Evolutionary conservation across 2,888 invertebrate genomes (phyloP).

Genomic region (Venusia cambrica): DNA sequence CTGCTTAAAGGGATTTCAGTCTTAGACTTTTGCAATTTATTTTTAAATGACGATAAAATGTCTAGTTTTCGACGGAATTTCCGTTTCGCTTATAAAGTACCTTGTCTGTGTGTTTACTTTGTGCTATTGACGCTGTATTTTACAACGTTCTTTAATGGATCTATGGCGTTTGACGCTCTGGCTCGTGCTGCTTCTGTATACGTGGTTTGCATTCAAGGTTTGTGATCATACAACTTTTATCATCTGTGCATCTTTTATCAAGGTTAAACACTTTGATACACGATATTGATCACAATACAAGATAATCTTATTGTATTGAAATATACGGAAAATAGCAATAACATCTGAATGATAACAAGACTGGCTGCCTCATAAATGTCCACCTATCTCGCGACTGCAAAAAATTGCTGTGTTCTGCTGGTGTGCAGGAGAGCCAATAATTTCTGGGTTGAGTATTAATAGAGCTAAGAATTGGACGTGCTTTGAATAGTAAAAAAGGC

Average conservation of each 20-base stretch:
- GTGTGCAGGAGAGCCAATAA: too few relatives aligned
- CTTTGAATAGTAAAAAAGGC: too few relatives aligned
- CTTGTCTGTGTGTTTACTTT: conserved; percentile 21
- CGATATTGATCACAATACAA: too few relatives aligned
- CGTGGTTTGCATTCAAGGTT: conserved; percentile 37
- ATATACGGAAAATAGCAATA: too few relatives aligned
- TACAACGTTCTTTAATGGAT: conserved; percentile 23
- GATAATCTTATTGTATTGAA: too few relatives aligned
- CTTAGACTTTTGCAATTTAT: conserved; percentile 31
- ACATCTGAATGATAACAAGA: too few relatives aligned
- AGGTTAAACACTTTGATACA: neutral
- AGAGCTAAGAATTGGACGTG: too few relatives aligned
- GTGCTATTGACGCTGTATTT: conserved; percentile 27
- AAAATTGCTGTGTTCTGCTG: too few relatives aligned
- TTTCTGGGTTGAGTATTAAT: too few relatives aligned
- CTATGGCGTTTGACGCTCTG: conserved; percentile 31
- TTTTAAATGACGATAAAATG: conserved; percentile 23
- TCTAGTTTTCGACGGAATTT: conserved; percentile 20
- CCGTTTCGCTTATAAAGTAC: conserved; percentile 23
- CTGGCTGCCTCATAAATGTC: too few relatives aligned
- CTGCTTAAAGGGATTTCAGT: conserved; percentile 22
- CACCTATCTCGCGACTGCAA: too few relatives aligned
- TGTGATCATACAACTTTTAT: conserved; percentile 13
- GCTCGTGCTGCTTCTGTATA: conserved; percentile 34
- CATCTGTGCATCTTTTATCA: neutral